Conservation (phyloP, 2,888 invertebrate genomes). For the Archips xylosteana region DNA sequence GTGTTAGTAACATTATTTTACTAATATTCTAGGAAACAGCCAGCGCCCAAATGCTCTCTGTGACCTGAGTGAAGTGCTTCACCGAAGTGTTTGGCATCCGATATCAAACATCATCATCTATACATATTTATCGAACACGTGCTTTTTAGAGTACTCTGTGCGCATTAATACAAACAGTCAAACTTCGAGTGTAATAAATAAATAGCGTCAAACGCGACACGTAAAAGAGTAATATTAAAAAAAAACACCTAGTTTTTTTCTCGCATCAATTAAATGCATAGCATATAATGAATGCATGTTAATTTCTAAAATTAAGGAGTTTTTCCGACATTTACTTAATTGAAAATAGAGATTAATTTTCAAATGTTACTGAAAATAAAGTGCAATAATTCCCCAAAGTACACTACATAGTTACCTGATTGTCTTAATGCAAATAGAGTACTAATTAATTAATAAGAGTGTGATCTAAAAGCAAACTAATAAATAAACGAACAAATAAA, state of each 20-base stretch:
- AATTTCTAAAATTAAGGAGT: not conserved
- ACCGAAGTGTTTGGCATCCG: constrained; percentile 58
- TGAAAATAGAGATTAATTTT: not conserved
- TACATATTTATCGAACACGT: constrained; percentile 28
- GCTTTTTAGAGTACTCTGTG: constrained; percentile 19
- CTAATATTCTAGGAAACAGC: constrained; percentile 79
- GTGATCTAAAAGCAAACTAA: constrained; percentile 17
- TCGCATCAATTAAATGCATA: too few relatives aligned
- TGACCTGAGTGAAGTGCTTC: constrained; percentile 70
- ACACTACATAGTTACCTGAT: not conserved
- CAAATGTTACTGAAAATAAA: not conserved
- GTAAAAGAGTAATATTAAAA: not conserved
- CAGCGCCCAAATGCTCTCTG: constrained; percentile 79
- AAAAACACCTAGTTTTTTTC: too few relatives aligned
- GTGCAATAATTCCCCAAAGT: not conserved
- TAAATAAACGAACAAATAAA: not conserved
- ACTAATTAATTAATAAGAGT: constrained; percentile 9
- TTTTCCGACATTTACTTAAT: not conserved
- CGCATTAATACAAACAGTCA: constrained; percentile 15
- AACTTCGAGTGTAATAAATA: not conserved
- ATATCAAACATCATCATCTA: constrained; percentile 46
- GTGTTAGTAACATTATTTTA: constrained; percentile 52
- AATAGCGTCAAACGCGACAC: not conserved
- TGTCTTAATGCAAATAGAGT: constrained; percentile 25
- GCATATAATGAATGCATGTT: not conserved